Percentiles rank a stretch among this genome's conserved stretches.
These are phyloP conservation scores for Palythoa grandis DNA, from an alignment of 92 coral and sea anemone genomes.

Conservation along the genomic window DNA sequence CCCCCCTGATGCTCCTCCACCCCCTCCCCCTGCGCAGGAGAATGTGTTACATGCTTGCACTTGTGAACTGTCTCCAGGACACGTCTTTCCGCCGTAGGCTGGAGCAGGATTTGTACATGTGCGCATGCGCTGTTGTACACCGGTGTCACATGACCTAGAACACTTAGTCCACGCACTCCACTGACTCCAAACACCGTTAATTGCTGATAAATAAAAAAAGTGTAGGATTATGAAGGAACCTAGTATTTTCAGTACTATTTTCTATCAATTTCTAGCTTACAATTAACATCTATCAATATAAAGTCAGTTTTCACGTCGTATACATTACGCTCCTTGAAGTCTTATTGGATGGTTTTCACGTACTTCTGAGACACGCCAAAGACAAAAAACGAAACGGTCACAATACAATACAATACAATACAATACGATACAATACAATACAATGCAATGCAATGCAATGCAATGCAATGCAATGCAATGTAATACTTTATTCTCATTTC, in stretches of 20 bases:
- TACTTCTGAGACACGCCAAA: too few species aligned
- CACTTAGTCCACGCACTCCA: conserved; percentile 29
- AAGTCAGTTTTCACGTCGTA: too few species aligned
- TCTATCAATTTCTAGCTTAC: too few species aligned
- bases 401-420: too few species aligned
- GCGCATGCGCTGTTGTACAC: conserved; percentile 13
- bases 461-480: too few species aligned
- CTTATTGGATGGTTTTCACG: too few species aligned
- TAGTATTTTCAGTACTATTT: too few species aligned
- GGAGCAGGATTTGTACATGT: conserved; percentile 31
- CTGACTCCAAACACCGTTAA: conserved; percentile 25
- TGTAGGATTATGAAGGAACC: background rate
- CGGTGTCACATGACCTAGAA: conserved; percentile 21
- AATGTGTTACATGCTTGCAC: conserved; percentile 1
- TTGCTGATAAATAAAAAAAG: conserved; percentile 6
- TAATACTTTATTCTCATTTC: too few species aligned
- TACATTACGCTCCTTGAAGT: too few species aligned
- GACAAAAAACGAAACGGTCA: too few species aligned
- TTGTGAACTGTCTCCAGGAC: conserved; percentile 7
- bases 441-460: background rate
- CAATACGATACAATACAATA: too few species aligned
- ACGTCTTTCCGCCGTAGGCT: conserved; percentile 5
- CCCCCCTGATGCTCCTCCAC: conserved; percentile 3
- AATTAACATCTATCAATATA: too few species aligned
- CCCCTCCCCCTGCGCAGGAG: conserved; percentile 8